Evolutionary conservation across 2,797 vertebrate species (phyloP), one percentile per base, ranked within the genome.

Genomic region (Dallia pectoralis): DNA sequence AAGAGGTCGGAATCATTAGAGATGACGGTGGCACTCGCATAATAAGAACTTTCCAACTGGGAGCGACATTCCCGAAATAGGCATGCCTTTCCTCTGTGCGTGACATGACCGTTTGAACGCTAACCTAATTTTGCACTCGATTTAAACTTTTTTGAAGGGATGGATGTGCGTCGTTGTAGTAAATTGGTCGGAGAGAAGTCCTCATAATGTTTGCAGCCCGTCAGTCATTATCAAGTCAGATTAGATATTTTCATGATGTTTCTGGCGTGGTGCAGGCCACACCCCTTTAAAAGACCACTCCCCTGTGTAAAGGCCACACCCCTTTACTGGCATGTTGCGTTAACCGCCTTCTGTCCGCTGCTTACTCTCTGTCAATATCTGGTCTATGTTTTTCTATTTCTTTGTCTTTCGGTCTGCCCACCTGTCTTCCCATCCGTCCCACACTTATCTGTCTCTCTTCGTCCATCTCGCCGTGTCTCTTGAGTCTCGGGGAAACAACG

Each of bases 21-120:
- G 70, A 78, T 1, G 51, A 79, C 73, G 5, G 1, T 15, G n/a
- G 11, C 29, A 66, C 62, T 66, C 65, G 62, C 44, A 30, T 48
- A 30, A 29, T 48, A 27, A 65, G 47, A 44, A 44, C 40, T 44
- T 22, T 63, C 70, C 29, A 19, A 73, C 5, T 72, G 32, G 0
- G 74, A 83, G 72, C 69, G 22, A 68, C 74, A 78, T 80, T 78
- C 69, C 79, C 80, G 69, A 88, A 89, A 83, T 81, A 87, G 79
- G 85, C 68, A 65, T 75, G 67, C 80, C 70, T 80, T 48, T 76
- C 65, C 63, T 74, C 62, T 79, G 67, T 80, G 56, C 76, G 76
- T 62, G 53, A 73, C 74, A 48, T 81, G 84, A 88, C 85, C 79
- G 81, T 75, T 82, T 72, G 76, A 83, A 77, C 64, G 73, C 74